Percentiles rank a stretch among this genome's conserved stretches.
These are phyloP conservation scores for Melipona quadrifasciata DNA, from an alignment of 1,140 invertebrate species.

Conservation along the genomic window DNA sequence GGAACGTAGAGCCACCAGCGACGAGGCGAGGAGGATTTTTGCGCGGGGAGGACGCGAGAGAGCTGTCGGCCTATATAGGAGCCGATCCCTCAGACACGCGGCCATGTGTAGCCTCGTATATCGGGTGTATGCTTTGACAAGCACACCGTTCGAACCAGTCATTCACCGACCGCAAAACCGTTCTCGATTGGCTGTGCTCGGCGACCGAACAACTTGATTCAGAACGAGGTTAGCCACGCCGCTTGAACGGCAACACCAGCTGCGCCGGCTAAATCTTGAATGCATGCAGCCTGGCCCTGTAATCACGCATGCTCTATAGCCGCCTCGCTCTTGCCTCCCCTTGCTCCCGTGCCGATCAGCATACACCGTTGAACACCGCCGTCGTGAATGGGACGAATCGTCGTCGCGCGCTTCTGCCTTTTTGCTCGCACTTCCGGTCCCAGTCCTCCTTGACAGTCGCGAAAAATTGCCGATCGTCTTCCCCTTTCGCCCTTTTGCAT, in stretches of 20 bases:
- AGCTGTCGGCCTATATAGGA: not conserved
- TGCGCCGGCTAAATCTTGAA: slow-evolving; percentile 55
- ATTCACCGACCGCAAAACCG: slow-evolving; percentile 62
- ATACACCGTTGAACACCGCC: not conserved
- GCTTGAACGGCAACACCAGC: slow-evolving; percentile 28
- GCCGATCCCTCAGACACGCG: slow-evolving; percentile 8
- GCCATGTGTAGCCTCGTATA: slow-evolving; percentile 22
- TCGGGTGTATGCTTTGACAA: slow-evolving; percentile 65
- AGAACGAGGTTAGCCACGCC: slow-evolving; percentile 64
- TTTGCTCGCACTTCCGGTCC: not conserved
- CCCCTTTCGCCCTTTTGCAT: no score
- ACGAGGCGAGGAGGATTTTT: not conserved
- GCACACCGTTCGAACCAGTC: slow-evolving; percentile 60
- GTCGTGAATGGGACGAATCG: slow-evolving; percentile 47
- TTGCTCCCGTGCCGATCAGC: not conserved
- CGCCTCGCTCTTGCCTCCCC: not conserved
- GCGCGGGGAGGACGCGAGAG: not conserved
- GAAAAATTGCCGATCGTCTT: not conserved
- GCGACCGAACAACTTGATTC: slow-evolving; percentile 64
- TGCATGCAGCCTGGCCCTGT: slow-evolving; percentile 36
- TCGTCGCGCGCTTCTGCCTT: not conserved
- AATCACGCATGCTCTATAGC: slow-evolving; percentile 54
- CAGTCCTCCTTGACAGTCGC: not conserved
- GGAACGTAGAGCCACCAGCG: not conserved
- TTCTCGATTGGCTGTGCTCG: slow-evolving; percentile 64